Evolutionary conservation across 2,113 vertebrate genomes (phyloP).

Genomic region (Carassius auratus): DNA sequence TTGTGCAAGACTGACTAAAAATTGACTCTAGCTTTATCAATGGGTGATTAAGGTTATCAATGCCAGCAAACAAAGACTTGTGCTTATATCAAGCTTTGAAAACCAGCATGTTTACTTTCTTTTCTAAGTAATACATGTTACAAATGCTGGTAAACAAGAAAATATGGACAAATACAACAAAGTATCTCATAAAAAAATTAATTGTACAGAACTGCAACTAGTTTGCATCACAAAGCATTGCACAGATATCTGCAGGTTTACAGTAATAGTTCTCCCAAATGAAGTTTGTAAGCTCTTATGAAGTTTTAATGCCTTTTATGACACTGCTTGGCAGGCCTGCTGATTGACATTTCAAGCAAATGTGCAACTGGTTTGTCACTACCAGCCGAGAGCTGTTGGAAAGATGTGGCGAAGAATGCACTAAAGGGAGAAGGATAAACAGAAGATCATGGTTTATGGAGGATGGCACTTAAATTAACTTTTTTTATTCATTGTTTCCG

Average conservation of each 20-base stretch:
- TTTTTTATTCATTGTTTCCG: constrained; percentile 67
- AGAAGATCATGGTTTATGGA: constrained; percentile 32
- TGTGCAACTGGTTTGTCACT: constrained; percentile 4
- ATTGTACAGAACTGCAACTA: background rate
- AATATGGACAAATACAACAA: background rate
- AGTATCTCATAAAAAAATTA: background rate
- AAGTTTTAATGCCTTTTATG: constrained; percentile 9
- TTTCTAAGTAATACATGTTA: background rate
- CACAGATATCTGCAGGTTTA: background rate
- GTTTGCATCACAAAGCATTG: background rate
- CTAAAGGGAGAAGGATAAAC: constrained; percentile 54
- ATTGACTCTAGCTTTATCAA: background rate
- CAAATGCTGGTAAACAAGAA: constrained; percentile 10
- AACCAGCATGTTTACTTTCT: constrained; percentile 7
- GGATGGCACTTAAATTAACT: constrained; percentile 47
- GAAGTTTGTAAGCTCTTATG: background rate
- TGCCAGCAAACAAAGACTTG: background rate
- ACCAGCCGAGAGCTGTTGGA: background rate
- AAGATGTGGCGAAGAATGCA: constrained; percentile 53
- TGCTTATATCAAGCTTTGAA: background rate
- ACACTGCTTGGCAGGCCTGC: constrained; percentile 16
- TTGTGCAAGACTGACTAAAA: background rate
- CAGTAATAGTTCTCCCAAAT: background rate
- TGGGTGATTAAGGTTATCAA: background rate
- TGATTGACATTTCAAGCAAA: constrained; percentile 29